Evolutionary conservation across 2,888 invertebrate genomes (phyloP), one percentile per base, ranked within the genome.

Genomic region (Aphelenchoides bicaudatus): DNA sequence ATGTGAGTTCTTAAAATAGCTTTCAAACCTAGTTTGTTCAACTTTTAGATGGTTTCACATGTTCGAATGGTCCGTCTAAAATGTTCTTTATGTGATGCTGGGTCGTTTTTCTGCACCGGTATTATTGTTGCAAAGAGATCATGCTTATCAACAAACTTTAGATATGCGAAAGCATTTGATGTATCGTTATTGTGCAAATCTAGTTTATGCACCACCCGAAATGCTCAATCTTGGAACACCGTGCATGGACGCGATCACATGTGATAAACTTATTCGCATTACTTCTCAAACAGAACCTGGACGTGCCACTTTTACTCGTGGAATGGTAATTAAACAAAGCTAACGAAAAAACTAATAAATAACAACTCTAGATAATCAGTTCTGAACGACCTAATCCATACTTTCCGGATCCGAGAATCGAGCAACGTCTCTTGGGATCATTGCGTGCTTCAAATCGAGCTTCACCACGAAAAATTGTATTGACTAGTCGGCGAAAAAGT

Each of bases 301-400:
- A 21, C 39, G 59, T 16, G 52, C 52, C 19, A 31, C 55, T 27
- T 65, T 39, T 43, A 61, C 62, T 3, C 58, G 55, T 25, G 70
- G 68, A 58, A 56, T 62, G 63, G 70, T 70, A 38, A 16, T 51
- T n/a, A 13, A 19, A 2, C 16, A 19, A 21, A 46, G n/a, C n/a
- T 49, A 29, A 13, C 31, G 10, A 50, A 49, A 29, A 27, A 49
- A 13, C 1, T 1, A 49, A 47, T 31, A 16, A 46, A 46, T 16
- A 19, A 1, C n/a, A n/a, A 19, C 57, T 66, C 34, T 51, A 70
- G 70, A 70, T 70, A 31, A 61, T 70, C 30, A 69, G 64, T 38
- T 31, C 46, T 37, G 48, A 58, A 25, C 59, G 50, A 31, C 60
- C 56, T 34, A 55, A 39, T 13, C 66, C 70, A 8, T 66, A 70